Evolutionary conservation across 2,113 vertebrate species (phyloP).

Genomic region (Motacilla alba): DNA sequence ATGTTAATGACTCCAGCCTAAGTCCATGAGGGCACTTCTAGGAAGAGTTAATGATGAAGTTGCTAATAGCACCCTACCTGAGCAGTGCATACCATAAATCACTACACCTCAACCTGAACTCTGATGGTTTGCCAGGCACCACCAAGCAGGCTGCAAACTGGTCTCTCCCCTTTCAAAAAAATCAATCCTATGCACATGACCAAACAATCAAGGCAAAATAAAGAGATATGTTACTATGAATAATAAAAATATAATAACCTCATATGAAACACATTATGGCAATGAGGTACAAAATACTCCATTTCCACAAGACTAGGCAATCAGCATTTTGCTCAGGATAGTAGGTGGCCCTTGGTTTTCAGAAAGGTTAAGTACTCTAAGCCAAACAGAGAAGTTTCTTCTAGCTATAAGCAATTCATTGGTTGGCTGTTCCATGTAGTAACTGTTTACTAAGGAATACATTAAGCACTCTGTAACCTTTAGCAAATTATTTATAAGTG

Average conservation of each 20-base stretch:
- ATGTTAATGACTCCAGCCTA: not conserved
- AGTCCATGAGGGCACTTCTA: not conserved
- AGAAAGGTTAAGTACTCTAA: not conserved
- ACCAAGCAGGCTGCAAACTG: not conserved
- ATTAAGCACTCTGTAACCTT: not conserved
- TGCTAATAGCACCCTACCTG: not conserved
- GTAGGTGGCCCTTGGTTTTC: not conserved
- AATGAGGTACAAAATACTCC: not conserved
- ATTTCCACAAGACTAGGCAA: not conserved
- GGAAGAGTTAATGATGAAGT: not conserved
- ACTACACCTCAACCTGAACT: not conserved
- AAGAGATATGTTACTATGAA: not conserved
- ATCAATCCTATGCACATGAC: not conserved
- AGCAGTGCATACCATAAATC: not conserved
- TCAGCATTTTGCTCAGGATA: not conserved
- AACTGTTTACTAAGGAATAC: not conserved
- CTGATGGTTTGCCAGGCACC: not conserved
- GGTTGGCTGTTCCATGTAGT: not conserved
- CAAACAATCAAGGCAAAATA: not conserved
- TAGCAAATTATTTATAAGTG: slow-evolving; percentile 7
- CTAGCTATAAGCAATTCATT: not conserved
- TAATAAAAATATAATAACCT: not conserved
- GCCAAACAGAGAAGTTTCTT: not conserved
- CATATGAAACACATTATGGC: not conserved
- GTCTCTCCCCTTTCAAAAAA: not conserved